phyloP scores from a whole-genome alignment of 1,140 invertebrate genomes.

The Holotrichia oblita region DNA sequence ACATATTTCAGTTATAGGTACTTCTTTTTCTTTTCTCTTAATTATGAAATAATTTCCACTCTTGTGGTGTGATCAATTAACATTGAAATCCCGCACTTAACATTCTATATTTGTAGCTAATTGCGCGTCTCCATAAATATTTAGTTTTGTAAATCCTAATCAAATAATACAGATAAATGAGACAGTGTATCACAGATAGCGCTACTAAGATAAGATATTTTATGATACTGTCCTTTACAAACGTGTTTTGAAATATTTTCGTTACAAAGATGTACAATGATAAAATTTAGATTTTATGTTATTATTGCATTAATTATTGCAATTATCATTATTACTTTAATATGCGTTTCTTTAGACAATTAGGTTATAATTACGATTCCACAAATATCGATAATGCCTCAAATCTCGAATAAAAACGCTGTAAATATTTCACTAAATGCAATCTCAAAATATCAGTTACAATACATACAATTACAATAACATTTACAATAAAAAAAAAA shows the following conservation, averaged over 20 bases:
- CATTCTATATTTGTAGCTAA: neutral
- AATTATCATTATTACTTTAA: no score
- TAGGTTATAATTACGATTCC: no score
- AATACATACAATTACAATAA: no score
- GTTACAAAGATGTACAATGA: neutral
- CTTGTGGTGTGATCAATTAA: neutral
- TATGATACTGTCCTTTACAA: neutral
- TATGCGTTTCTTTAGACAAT: no score
- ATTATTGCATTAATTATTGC: no score
- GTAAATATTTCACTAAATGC: no score
- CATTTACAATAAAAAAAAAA: no score
- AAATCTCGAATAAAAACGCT: no score
- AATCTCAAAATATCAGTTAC: no score
- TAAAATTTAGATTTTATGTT: neutral
- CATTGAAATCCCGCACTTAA: neutral
- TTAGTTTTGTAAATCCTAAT: constrained; percentile 22
- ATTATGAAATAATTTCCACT: neutral
- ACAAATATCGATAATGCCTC: no score
- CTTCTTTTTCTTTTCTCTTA: no score
- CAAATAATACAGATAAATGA: constrained; percentile 19
- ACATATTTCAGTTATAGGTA: no score
- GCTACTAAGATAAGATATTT: constrained; percentile 12
- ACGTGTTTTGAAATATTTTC: neutral
- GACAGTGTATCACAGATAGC: neutral
- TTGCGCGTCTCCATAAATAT: neutral